A percentile compares a stretch with the other conserved stretches of the same genome.
Evolutionary conservation across 2,888 invertebrate genomes (phyloP).

Genomic region (Amorpha juglandis): DNA sequence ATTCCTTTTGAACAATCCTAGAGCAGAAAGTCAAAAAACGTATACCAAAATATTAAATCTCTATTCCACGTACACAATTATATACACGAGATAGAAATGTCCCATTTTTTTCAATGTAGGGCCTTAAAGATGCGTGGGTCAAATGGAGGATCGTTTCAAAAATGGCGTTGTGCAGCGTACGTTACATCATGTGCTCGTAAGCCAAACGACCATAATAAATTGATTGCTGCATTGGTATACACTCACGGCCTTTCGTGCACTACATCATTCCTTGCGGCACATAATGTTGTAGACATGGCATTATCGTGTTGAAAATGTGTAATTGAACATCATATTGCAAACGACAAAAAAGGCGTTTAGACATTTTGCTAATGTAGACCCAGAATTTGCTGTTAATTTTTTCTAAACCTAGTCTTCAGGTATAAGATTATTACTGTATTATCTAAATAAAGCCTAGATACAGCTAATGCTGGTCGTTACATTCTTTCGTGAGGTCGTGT

Average conservation of each 20-base stretch:
- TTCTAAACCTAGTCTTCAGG: not conserved
- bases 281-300: not conserved
- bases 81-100: too few species aligned
- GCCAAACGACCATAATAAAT: slow-evolving; percentile 58
- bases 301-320: too few species aligned
- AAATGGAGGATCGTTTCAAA: slow-evolving; percentile 46
- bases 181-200: slow-evolving; percentile 53
- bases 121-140: slow-evolving; percentile 33
- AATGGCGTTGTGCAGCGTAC: slow-evolving; percentile 50
- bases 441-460: not conserved
- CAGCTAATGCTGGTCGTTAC: not conserved
- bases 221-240: slow-evolving; percentile 66
- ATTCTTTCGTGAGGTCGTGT: not conserved
- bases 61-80: too few species aligned
- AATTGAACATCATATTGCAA: not conserved
- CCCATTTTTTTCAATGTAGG: too few species aligned
- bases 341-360: not conserved
- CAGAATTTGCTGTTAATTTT: not conserved
- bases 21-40: too few species aligned
- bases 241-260: slow-evolving; percentile 64
- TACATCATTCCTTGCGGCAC: slow-evolving; percentile 27
- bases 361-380: not conserved
- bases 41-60: too few species aligned
- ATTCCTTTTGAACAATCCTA: too few species aligned
- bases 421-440: too few species aligned